phyloP scores from a whole-genome alignment of 1,140 invertebrate genomes.

The Bombus soroeensis region DNA sequence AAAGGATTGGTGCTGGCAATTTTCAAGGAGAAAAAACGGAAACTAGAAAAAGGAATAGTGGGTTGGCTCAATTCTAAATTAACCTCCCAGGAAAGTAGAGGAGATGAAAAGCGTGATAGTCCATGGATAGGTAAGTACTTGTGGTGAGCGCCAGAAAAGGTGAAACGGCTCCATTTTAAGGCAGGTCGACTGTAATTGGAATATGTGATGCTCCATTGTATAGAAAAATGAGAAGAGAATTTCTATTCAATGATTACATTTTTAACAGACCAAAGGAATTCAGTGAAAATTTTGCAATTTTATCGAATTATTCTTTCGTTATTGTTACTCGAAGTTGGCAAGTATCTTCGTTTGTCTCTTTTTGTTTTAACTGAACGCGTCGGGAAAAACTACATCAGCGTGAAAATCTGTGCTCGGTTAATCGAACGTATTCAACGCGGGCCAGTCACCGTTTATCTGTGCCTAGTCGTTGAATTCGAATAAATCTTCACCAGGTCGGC shows the following conservation, averaged over 20 bases:
- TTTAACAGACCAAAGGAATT: not conserved
- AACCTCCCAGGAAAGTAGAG: no score
- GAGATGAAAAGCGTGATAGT: no score
- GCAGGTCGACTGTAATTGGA: no score
- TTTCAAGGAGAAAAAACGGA: no score
- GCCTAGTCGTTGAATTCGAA: slow-evolving; percentile 30
- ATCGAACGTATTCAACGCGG: slow-evolving; percentile 40
- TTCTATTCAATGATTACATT: not conserved
- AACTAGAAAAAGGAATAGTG: no score
- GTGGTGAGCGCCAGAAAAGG: no score
- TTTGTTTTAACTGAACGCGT: not conserved
- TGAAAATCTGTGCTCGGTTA: slow-evolving; percentile 35
- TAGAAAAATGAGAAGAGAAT: no score
- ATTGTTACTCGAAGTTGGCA: not conserved
- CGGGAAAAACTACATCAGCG: slow-evolving; percentile 17
- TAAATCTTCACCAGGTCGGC: slow-evolving; percentile 38
- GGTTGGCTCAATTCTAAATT: no score
- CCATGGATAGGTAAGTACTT: no score
- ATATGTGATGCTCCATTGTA: no score
- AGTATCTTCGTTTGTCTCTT: not conserved
- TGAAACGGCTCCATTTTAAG: no score
- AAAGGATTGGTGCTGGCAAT: no score
- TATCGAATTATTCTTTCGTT: not conserved
- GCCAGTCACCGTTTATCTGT: slow-evolving; percentile 24
- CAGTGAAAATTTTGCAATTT: not conserved